Conservation (phyloP, 2,113 vertebrate genomes). For the Campylorhamphus procurvoides region DNA sequence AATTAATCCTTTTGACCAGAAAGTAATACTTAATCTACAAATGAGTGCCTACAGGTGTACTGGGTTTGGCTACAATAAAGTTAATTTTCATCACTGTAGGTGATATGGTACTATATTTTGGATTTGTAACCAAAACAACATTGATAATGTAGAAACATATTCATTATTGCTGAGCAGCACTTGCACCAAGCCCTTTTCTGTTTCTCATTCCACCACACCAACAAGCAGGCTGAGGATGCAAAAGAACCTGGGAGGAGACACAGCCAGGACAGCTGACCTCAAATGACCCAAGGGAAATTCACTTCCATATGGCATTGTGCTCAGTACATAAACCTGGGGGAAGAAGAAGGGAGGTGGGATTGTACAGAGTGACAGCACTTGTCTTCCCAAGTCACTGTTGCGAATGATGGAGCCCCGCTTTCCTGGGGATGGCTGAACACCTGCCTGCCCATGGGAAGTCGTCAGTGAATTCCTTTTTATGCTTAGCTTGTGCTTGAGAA, state of each 20-base stretch:
- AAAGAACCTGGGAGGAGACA: neutral
- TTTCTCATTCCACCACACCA: neutral
- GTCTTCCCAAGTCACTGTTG: neutral
- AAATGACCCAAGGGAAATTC: neutral
- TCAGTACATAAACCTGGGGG: neutral
- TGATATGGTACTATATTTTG: accelerated
- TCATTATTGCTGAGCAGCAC: neutral
- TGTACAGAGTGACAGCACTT: accelerated
- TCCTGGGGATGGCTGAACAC: neutral
- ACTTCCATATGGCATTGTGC: accelerated
- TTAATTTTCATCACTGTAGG: neutral
- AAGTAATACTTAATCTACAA: neutral
- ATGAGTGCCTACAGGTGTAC: neutral
- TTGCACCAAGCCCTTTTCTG: neutral
- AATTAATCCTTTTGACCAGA: neutral
- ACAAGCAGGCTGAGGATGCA: accelerated
- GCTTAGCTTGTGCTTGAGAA: accelerated
- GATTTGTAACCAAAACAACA: neutral
- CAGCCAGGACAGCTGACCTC: neutral
- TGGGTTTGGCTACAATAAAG: neutral
- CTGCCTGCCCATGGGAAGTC: neutral
- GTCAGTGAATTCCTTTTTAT: neutral
- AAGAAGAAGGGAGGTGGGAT: accelerated
- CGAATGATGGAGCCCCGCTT: accelerated
- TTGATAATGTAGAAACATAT: neutral